Evolutionary conservation across 2,113 vertebrate genomes (phyloP), one percentile per base, ranked within the genome.

Genomic region (Trochalopteron elliotii): DNA sequence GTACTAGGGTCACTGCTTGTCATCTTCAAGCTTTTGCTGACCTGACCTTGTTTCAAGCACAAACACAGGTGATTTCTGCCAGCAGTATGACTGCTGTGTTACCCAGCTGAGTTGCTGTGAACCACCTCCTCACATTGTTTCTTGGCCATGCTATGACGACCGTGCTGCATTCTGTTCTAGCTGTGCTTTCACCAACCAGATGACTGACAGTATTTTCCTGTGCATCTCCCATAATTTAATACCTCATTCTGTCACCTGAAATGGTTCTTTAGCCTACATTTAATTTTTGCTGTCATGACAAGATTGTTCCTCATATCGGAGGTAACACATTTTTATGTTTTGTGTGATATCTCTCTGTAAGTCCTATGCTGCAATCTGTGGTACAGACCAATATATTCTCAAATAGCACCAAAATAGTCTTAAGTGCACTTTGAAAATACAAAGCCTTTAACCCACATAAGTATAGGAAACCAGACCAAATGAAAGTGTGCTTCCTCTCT

Each of bases 131-230:
- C 28, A 22, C 2, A 0, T 10, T 44, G n/a, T 2, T 69, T 10
- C 49, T 60, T 45, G 8, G 11, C 9, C 13, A 25, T 15, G 17
- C 52, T 55, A 0, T 7, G 25, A 52, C 7, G 25, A 6, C 10
- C 76, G 7, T 6, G 3, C 12, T 57, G 37, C 0, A 0, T 37
- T 81, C 15, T 18, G 2, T 75, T 84, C 23, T 35, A 23, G 3
- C 22, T 78, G 27, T 47, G 21, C 11, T 88, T 42, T 35, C 44
- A 59, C 8, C 17, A 75, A 7, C 1, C 16, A 44, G 4, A 49
- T 25, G 7, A 68, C 24, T 56, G 76, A 56, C 17, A 31, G 4
- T 45, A 17, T 64, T 71, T 93, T 30, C 2, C 2, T 60, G 4
- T 55, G 9, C 31, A 5, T 35, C 24, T 68, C 57, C 47, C 28